phyloP scores from a whole-genome alignment of 1,140 invertebrate species.

The Conus betulinus region DNA sequence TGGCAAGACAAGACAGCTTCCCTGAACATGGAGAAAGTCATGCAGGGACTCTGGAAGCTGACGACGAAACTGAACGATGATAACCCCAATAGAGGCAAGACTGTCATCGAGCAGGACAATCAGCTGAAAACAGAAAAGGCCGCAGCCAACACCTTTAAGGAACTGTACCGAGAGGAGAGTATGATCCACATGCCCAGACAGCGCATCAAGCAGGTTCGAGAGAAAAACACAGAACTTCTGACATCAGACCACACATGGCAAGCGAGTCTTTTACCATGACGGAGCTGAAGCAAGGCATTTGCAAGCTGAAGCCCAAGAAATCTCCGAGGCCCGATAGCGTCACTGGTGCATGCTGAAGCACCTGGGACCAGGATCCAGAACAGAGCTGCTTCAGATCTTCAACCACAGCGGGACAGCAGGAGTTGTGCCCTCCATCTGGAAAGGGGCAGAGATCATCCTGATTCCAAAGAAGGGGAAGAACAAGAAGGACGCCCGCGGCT shows the following conservation, averaged over 20 bases:
- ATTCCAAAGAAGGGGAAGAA: conserved; percentile 41
- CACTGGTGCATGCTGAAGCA: conserved; percentile 34
- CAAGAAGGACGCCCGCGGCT: conserved; percentile 21
- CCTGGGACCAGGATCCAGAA: too few relatives aligned
- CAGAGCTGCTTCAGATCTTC: too few relatives aligned
- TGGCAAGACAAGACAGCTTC: conserved; percentile 20
- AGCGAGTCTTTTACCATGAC: neutral
- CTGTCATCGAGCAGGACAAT: conserved; percentile 19
- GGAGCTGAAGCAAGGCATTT: too few relatives aligned
- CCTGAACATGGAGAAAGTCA: neutral
- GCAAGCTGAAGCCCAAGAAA: conserved; percentile 30
- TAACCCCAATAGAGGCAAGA: neutral
- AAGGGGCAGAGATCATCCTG: neutral
- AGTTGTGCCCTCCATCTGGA: conserved; percentile 14
- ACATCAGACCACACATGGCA: conserved; percentile 8
- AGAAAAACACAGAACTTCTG: neutral
- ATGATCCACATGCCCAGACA: neutral
- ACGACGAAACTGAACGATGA: neutral
- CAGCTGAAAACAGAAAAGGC: conserved; percentile 21
- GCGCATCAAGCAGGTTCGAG: conserved; percentile 7
- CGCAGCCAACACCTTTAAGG: neutral
- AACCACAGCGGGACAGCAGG: too few relatives aligned
- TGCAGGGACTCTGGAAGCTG: conserved; percentile 11
- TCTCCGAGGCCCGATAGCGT: conserved; percentile 37
- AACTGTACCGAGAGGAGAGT: neutral